Conservation (phyloP, 1,140 invertebrate species). For the Onthophagus taurus region DNA sequence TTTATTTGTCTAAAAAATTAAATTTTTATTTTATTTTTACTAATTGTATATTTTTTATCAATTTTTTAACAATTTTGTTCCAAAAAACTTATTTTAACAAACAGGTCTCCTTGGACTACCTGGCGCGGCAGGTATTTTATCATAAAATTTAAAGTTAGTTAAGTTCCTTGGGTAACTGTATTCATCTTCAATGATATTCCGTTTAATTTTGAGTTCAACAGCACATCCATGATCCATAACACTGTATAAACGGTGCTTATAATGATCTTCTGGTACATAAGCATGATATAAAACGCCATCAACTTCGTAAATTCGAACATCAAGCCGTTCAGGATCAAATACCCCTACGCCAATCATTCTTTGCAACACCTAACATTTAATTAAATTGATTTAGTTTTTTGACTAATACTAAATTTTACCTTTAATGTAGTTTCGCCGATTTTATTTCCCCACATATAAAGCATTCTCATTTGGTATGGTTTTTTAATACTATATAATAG, state of each 20-base stretch:
- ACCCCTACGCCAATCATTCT: conserved; percentile 43
- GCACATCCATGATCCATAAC: conserved; percentile 26
- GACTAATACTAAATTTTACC: conserved; percentile 7
- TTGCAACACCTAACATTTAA: conserved; percentile 34
- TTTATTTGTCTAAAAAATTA: too few relatives aligned
- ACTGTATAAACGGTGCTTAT: conserved; percentile 28
- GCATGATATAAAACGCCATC: conserved; percentile 42
- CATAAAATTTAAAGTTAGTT: conserved; percentile 23
- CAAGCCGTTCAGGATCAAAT: conserved; percentile 43
- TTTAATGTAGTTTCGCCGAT: conserved; percentile 19
- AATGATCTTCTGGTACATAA: conserved; percentile 37
- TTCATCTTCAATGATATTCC: conserved; percentile 20
- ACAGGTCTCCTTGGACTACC: too few relatives aligned
- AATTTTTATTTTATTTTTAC: too few relatives aligned
- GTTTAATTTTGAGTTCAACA: conserved; percentile 26
- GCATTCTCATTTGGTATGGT: conserved; percentile 37
- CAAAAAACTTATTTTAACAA: too few relatives aligned
- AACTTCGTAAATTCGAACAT: conserved; percentile 44
- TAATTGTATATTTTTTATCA: too few relatives aligned
- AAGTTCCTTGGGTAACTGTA: conserved; percentile 19
- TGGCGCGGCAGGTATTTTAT: conserved; percentile 21
- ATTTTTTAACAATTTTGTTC: too few relatives aligned
- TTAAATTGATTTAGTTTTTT: not conserved
- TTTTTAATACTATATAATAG: conserved; percentile 48
- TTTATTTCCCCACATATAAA: conserved; percentile 48